Evolutionary conservation across 2,113 vertebrate genomes (phyloP).

Genomic region (Acinonyx jubatus): DNA sequence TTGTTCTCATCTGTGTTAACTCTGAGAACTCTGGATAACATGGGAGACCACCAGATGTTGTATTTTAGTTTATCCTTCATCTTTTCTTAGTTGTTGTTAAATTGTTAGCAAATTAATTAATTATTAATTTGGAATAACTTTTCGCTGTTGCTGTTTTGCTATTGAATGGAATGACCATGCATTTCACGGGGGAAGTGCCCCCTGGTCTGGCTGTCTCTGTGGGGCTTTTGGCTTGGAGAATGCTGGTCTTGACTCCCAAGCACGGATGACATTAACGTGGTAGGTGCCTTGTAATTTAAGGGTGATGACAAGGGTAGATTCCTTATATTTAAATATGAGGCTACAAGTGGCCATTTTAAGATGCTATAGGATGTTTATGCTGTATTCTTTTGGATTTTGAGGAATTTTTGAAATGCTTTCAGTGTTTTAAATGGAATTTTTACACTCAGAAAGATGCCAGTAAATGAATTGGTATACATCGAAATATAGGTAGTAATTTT

Average conservation of each 20-base stretch:
- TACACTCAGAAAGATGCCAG: background rate
- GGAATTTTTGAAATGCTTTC: constrained; percentile 10
- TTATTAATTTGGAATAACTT: background rate
- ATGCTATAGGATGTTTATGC: constrained; percentile 40
- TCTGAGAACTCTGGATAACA: background rate
- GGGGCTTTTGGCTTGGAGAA: constrained; percentile 30
- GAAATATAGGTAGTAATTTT: background rate
- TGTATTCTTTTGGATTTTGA: background rate
- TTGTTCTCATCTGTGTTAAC: background rate
- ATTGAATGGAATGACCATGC: background rate
- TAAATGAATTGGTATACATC: background rate
- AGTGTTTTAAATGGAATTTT: background rate
- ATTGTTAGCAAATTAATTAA: background rate
- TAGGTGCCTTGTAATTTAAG: constrained; percentile 72
- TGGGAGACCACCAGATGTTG: background rate
- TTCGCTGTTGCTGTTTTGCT: background rate
- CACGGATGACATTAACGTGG: constrained; percentile 59
- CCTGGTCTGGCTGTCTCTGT: background rate
- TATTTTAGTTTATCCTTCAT: background rate
- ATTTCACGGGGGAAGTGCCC: background rate
- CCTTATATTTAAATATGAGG: constrained; percentile 58
- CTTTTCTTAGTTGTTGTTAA: background rate
- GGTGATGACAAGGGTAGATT: constrained; percentile 54
- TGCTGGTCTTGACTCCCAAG: constrained; percentile 34
- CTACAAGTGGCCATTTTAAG: constrained; percentile 73